Evolutionary conservation across 2,113 vertebrate genomes (phyloP), one percentile per base, ranked within the genome.

Genomic region (Ahaetulla prasina): DNA sequence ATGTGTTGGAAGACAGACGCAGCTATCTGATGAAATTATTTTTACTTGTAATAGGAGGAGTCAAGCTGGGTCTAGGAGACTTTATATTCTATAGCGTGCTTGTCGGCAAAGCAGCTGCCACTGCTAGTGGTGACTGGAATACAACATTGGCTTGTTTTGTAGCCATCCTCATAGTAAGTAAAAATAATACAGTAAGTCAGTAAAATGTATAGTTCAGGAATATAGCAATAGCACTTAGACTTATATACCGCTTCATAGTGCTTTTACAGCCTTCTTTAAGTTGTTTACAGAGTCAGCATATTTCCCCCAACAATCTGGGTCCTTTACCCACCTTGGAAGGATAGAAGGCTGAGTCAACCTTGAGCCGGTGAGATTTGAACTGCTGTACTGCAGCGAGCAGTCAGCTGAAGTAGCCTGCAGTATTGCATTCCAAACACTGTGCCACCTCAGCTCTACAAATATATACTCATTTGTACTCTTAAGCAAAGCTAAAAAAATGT

Each of bases 1-100:
- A 39, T 80, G 3, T 80, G 35, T 80, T 80, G 18, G 18, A 39
- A 43, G 8, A 80, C 18, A 80, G 74, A 43, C 9, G 7, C 23
- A 52, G 1, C 9, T 49, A 63, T 10, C 20, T 91, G 85, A 86
- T 39, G 25, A 35, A 43, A 18, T 86, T 49, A 43, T 80, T 2
- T 50, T 74, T 54, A 1, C 89, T 96, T 90, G 91, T 89, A 43
- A 54, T 80, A 99, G 99, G 99, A 45, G 99, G 99, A 0, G 98
- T 99, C 95, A 99, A 99, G 95, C 98, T 99, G 0, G 99, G 99
- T n/a, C 98, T 99, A 1, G 99, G 99, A 14, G 99, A 99, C 93
- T 99, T 99, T 97, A 99, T 99, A 97, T 99, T 99, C 98, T 99
- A 99, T 98, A 99, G 99, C 0, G 99, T 99, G 7, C 98, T 99